phyloP scores from a whole-genome alignment of 2,113 vertebrate species.

The Oreochromis tanganicae region DNA sequence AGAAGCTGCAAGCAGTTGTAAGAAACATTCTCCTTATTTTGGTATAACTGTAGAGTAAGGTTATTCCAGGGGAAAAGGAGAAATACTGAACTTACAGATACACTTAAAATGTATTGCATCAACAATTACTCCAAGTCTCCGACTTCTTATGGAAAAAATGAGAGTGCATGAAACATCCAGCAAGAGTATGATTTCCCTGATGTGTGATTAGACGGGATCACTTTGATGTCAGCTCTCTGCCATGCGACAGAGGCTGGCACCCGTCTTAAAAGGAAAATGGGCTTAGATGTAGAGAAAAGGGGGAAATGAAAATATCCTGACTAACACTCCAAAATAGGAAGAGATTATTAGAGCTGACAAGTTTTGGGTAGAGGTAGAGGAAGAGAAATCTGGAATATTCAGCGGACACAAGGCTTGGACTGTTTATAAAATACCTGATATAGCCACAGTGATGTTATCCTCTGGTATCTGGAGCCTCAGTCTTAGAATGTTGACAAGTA shows the following conservation, averaged over 20 bases:
- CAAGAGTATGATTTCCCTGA: slow-evolving; percentile 38
- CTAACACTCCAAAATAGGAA: slow-evolving; percentile 11
- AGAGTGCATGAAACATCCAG: neutral
- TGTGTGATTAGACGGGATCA: slow-evolving; percentile 42
- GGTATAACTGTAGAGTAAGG: neutral
- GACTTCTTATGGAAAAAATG: neutral
- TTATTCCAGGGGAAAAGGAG: neutral
- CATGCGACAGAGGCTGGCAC: neutral
- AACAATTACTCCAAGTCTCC: neutral
- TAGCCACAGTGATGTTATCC: neutral
- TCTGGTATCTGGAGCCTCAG: neutral
- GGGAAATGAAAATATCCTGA: slow-evolving; percentile 5
- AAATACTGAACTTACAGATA: neutral
- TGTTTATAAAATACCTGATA: neutral
- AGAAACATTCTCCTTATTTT: neutral
- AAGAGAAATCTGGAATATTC: neutral
- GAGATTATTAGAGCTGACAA: neutral
- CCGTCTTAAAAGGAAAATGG: slow-evolving; percentile 10
- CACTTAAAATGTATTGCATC: neutral
- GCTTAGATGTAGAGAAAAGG: neutral
- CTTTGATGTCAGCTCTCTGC: slow-evolving; percentile 46
- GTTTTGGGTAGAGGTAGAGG: neutral
- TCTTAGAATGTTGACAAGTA: neutral
- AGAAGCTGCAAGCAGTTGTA: neutral
- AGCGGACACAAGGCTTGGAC: neutral